These are phyloP conservation scores for Exaiptasia diaphana DNA, from an alignment of 64 coral and sea anemone genomes.

Conservation along the genomic window DNA sequence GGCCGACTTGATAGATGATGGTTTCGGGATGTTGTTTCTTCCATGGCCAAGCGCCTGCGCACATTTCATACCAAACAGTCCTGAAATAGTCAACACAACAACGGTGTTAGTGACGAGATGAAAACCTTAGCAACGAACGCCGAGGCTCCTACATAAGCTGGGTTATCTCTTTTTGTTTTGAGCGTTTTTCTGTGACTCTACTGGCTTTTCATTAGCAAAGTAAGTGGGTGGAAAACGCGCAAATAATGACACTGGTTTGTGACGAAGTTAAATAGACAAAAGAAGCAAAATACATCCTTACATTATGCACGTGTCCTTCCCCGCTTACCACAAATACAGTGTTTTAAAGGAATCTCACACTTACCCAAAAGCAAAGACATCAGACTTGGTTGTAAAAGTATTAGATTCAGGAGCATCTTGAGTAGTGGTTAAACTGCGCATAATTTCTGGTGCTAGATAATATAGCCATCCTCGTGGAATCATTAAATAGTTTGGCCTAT, in stretches of 20 bases:
- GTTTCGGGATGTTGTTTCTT: conserved; percentile 70
- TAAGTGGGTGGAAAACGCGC: too few species aligned
- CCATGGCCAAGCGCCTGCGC: conserved; percentile 80
- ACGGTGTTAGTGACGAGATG: neutral
- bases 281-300: too few species aligned
- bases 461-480: conserved; percentile 87
- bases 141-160: too few species aligned
- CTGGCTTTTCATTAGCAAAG: neutral
- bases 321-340: too few species aligned
- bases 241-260: too few species aligned
- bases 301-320: too few species aligned
- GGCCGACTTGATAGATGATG: conserved; percentile 91
- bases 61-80: conserved; percentile 93
- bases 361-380: conserved; percentile 96
- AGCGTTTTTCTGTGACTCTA: neutral
- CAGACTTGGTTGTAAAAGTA: conserved; percentile 72
- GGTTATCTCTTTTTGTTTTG: too few species aligned
- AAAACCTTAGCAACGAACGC: too few species aligned
- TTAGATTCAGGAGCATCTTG: conserved; percentile 69
- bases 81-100: conserved; percentile 26
- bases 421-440: conserved; percentile 63
- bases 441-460: conserved; percentile 89
- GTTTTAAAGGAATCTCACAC: neutral
- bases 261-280: too few species aligned
- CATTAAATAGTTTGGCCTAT: conserved; percentile 67